phyloP scores from a whole-genome alignment of 2,888 invertebrate genomes.

The Aleiodes alternator region DNA sequence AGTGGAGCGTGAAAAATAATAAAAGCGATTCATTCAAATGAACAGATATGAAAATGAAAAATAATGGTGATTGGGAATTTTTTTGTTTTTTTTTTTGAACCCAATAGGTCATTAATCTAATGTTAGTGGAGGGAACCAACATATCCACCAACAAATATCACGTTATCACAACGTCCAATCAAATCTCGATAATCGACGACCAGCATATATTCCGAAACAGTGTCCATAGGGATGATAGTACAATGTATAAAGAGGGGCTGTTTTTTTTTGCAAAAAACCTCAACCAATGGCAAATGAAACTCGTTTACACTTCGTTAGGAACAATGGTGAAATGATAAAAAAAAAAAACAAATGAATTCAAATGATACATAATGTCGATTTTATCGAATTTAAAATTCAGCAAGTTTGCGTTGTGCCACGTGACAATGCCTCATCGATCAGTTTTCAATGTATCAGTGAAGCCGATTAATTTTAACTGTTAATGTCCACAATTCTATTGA shows the following conservation, averaged over 20 bases:
- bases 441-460: not conserved
- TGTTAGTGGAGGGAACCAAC: not conserved
- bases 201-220: constrained; percentile 30
- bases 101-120: constrained; percentile 27
- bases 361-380: constrained; percentile 26
- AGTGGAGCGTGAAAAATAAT: not conserved
- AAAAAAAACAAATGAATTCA: not conserved
- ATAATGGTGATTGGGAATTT: constrained; percentile 20
- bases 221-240: constrained; percentile 20
- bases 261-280: not conserved
- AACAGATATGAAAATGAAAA: constrained; percentile 20
- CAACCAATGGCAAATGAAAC: not conserved
- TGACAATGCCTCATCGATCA: constrained; percentile 26
- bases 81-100: constrained; percentile 8
- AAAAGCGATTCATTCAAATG: not conserved
- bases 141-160: constrained; percentile 32
- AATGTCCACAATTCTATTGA: constrained; percentile 28
- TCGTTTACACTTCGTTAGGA: constrained; percentile 10
- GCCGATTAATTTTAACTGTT: constrained; percentile 18
- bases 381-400: not conserved
- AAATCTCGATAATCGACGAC: constrained; percentile 36
- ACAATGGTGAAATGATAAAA: not conserved
- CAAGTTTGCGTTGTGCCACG: not conserved
- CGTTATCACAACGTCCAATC: constrained; percentile 26
- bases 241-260: not conserved